Evolutionary conservation across 2,797 vertebrate species (phyloP), one percentile per base, ranked within the genome.

Genomic region (Otus scops): DNA sequence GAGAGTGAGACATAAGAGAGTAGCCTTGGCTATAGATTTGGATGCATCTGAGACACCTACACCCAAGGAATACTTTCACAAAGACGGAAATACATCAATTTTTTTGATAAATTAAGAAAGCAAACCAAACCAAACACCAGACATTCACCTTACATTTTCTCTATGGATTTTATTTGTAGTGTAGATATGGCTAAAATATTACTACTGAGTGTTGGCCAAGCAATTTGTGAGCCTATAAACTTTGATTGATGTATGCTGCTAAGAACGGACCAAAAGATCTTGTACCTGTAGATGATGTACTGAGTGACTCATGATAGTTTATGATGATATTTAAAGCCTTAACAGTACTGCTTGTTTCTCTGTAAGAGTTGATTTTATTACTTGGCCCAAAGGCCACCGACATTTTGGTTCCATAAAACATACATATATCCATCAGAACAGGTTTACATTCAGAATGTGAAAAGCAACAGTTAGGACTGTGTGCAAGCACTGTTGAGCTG

Each of bases 361-460:
- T 85, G 63, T 93, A 96, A 96, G 82, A 97, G 81, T 75, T 86
- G 91, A 77, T 97, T 97, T 98, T 97, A 98, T 96, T 96, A 91
- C 94, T 92, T 95, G 76, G 87, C 92, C 87, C 86, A 96, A 97
- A 97, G 94, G 93, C 84, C 79, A 91, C 64, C 94, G 96, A 92
- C 70, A 97, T 98, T 98, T 98, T 95, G 54, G 51, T 96, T 97
- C 82, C 71, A 95, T 97, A 96, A 97, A 95, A 93, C 32, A 91
- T 65, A 89, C 17, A 65, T 97, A 85, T 78, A 94, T 92, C 71
- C 60, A 96, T 95, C 78, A 68, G 76, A 97, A 69, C 17, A 76
- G 41, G 39, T 91, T 88, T 96, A 91, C 71, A 94, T 96, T 92
- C 89, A 94, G 87, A 97, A 95, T 76, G 80, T 65, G 69, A 95